Evolutionary conservation across 2,797 vertebrate species (phyloP).

Genomic region (Chelon auratus): DNA sequence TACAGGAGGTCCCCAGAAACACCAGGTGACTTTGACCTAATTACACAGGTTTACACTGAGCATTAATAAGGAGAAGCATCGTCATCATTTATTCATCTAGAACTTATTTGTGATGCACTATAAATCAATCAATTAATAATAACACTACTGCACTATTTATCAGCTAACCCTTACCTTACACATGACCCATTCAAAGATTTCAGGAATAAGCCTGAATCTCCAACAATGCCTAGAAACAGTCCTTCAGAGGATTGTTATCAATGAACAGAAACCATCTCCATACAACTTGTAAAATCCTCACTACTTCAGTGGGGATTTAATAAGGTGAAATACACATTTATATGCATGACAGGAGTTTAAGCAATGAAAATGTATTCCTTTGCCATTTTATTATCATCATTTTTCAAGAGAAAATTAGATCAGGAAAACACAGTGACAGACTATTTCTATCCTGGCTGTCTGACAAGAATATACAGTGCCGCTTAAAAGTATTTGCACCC

Average conservation of each 20-base stretch:
- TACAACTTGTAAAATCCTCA: not conserved
- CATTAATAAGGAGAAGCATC: not conserved
- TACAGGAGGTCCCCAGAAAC: not conserved
- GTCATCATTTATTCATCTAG: not conserved
- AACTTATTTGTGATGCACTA: not conserved
- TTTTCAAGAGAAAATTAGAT: constrained; percentile 24
- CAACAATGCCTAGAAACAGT: not conserved
- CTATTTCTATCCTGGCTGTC: not conserved
- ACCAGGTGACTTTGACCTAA: not conserved
- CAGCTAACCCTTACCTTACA: not conserved
- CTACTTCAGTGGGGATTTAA: constrained; percentile 9
- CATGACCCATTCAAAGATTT: not conserved
- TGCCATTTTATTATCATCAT: constrained; percentile 15
- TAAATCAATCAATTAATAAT: not conserved
- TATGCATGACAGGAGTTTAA: constrained; percentile 8
- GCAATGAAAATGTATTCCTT: constrained; percentile 12
- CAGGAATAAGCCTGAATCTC: not conserved
- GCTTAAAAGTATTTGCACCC: no score
- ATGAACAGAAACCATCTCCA: not conserved
- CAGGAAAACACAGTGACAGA: constrained; percentile 16
- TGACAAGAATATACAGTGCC: constrained; percentile 5
- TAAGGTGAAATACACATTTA: constrained; percentile 12
- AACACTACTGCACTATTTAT: not conserved
- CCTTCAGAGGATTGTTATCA: not conserved
- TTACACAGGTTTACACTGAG: not conserved